Conservation (phyloP, 2,113 vertebrate genomes). For the Acinonyx jubatus region DNA sequence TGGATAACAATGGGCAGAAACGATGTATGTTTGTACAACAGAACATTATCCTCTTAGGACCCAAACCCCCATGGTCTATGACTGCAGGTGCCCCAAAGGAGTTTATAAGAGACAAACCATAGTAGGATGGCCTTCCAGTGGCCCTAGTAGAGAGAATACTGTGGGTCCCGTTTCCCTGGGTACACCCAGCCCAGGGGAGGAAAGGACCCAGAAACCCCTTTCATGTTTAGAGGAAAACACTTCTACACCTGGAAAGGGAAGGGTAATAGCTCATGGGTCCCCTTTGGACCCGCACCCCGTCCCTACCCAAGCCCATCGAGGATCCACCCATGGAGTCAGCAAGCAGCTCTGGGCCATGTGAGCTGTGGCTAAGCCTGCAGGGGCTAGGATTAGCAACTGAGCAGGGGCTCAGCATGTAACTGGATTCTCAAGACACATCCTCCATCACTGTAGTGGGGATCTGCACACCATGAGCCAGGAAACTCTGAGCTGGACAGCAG, state of each 20-base stretch:
- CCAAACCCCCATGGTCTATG: not conserved
- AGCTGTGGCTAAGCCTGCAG: too few species aligned
- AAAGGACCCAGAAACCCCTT: not conserved
- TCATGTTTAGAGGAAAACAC: not conserved
- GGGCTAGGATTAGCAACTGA: not conserved
- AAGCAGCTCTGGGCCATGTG: not conserved
- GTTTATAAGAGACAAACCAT: not conserved
- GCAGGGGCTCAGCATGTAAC: too few species aligned
- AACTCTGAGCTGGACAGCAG: too few species aligned
- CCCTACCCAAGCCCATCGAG: not conserved
- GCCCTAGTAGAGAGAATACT: too few species aligned
- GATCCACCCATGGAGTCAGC: not conserved
- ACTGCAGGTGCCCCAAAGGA: not conserved
- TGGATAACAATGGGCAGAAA: not conserved
- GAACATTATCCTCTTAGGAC: not conserved
- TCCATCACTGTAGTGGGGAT: too few species aligned
- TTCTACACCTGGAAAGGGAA: not conserved
- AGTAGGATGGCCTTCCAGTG: rapidly evolving
- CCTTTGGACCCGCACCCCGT: rapidly evolving
- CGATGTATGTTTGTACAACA: not conserved
- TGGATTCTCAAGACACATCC: not conserved
- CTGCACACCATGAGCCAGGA: not conserved
- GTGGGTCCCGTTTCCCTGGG: not conserved
- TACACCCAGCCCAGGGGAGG: not conserved
- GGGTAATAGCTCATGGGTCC: too few species aligned